Conservation (phyloP, 2,888 invertebrate genomes). For the Eilema depressum region DNA sequence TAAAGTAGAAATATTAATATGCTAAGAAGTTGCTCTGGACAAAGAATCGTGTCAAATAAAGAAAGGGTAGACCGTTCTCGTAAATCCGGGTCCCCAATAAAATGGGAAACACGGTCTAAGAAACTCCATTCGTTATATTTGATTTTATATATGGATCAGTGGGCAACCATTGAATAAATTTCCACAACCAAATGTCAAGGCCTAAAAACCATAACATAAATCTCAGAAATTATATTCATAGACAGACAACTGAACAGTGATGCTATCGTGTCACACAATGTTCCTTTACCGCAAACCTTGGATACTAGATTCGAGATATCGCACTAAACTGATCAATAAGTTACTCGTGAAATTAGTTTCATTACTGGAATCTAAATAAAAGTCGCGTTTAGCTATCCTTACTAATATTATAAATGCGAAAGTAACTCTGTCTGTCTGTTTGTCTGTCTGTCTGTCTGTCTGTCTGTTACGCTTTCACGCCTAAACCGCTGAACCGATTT, state of each 20-base stretch:
- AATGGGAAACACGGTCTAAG: slow-evolving; percentile 40
- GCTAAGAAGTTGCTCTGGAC: slow-evolving; percentile 14
- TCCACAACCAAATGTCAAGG: slow-evolving; percentile 38
- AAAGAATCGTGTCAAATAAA: slow-evolving; percentile 17
- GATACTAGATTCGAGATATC: slow-evolving; percentile 43
- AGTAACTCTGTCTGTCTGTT: no score
- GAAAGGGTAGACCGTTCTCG: slow-evolving; percentile 21
- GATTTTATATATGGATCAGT: slow-evolving; percentile 47
- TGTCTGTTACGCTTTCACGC: no score
- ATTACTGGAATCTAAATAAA: slow-evolving; percentile 15
- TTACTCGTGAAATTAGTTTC: slow-evolving; percentile 34
- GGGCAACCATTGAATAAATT: slow-evolving; percentile 52
- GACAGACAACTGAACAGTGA: slow-evolving; percentile 40
- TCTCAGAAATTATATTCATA: slow-evolving; percentile 52
- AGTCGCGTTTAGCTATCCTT: background rate
- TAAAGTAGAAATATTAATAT: slow-evolving; percentile 19
- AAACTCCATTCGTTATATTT: slow-evolving; percentile 49
- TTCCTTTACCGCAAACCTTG: slow-evolving; percentile 37
- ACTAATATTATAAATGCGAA: no score
- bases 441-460: no score
- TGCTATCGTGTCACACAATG: slow-evolving; percentile 40
- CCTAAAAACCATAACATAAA: slow-evolving; percentile 35
- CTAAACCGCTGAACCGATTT: no score
- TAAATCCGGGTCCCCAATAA: slow-evolving; percentile 42
- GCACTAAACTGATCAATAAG: slow-evolving; percentile 36